Conservation (phyloP, 2,113 vertebrate species). For the Anoplopoma fimbria region DNA sequence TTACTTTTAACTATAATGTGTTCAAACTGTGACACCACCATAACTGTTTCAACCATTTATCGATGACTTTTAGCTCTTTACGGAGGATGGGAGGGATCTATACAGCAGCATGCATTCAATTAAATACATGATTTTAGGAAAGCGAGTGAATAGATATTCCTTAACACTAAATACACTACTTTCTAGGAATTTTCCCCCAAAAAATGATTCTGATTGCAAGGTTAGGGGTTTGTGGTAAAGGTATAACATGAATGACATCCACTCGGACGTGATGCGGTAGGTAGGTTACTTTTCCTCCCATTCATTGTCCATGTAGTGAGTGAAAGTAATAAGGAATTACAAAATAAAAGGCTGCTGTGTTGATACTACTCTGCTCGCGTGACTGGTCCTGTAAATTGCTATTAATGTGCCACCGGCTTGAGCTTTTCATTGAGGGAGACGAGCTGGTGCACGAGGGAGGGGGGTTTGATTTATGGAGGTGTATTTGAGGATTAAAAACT, state of each 20-base stretch:
- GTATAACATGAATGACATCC: constrained; percentile 32
- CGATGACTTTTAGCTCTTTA: background rate
- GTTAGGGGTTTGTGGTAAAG: constrained; percentile 13
- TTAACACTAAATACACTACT: background rate
- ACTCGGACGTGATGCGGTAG: constrained; percentile 37
- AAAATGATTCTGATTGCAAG: background rate
- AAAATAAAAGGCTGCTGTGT: constrained; percentile 72
- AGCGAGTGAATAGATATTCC: too few species aligned
- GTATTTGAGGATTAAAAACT: constrained; percentile 83
- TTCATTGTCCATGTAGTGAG: constrained; percentile 61
- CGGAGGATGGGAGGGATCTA: too few species aligned
- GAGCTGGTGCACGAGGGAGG: constrained; percentile 53
- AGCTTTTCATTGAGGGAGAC: constrained; percentile 78
- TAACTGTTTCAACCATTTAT: background rate
- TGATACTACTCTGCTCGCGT: constrained; percentile 70
- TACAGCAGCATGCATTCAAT: too few species aligned
- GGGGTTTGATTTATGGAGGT: constrained; percentile 80
- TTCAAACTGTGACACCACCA: too few species aligned
- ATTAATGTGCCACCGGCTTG: constrained; percentile 77
- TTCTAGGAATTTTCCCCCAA: too few species aligned
- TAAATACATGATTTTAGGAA: background rate
- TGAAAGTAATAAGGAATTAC: constrained; percentile 77
- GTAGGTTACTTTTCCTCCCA: constrained; percentile 55
- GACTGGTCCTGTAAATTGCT: constrained; percentile 79
- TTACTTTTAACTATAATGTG: too few species aligned